Conservation (phyloP, 2,113 vertebrate genomes). For the Eptesicus fuscus region DNA sequence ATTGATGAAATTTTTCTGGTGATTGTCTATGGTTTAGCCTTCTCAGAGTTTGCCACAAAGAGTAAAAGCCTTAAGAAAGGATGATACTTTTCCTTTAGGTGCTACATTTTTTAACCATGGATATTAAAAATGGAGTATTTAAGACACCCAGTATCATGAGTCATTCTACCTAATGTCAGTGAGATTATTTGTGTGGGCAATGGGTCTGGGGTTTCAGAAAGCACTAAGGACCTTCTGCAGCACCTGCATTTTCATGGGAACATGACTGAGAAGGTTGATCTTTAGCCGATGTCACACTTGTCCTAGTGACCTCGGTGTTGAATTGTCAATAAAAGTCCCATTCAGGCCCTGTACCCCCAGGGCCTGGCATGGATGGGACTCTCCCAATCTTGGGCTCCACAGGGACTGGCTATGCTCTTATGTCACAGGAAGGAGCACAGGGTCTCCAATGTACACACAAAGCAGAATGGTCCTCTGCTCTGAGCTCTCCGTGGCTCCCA, state of each 20-base stretch:
- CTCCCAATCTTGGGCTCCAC: rapidly evolving
- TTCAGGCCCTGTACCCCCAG: background rate
- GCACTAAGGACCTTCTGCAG: too few species aligned
- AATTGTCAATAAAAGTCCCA: rapidly evolving
- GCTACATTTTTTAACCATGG: background rate
- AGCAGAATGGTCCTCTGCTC: rapidly evolving
- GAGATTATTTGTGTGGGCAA: background rate
- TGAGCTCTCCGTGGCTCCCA: rapidly evolving
- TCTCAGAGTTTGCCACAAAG: background rate
- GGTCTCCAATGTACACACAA: rapidly evolving
- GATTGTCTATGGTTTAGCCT: background rate
- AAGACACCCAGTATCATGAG: rapidly evolving
- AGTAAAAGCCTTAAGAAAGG: background rate
- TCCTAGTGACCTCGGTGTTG: background rate
- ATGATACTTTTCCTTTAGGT: background rate
- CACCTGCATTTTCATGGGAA: too few species aligned
- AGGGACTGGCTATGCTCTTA: rapidly evolving
- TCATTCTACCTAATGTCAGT: background rate
- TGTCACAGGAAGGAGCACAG: rapidly evolving
- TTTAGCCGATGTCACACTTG: background rate
- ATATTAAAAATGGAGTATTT: background rate
- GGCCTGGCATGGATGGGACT: background rate
- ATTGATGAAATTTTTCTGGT: background rate
- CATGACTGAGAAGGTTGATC: rapidly evolving
- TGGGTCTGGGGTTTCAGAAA: background rate